These are phyloP conservation scores for Calidris pugnax DNA, from an alignment of 2,113 vertebrate species.

Conservation along the genomic window DNA sequence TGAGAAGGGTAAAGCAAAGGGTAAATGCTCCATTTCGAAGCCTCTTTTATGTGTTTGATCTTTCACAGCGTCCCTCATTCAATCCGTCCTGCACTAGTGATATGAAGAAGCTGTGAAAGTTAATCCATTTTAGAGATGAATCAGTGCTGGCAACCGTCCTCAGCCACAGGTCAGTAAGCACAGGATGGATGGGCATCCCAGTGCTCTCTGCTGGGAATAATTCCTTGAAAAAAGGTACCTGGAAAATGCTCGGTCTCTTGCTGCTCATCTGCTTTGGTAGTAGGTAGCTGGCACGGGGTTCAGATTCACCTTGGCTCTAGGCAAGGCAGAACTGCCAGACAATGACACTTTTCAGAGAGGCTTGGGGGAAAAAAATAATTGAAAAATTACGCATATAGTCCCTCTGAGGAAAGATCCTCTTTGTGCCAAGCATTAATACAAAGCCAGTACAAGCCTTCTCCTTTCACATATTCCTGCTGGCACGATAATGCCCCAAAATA, in stretches of 20 bases:
- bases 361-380: not conserved
- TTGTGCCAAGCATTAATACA: not conserved
- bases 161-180: not conserved
- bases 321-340: slow-evolving; percentile 3
- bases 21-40: not conserved
- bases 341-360: not conserved
- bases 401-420: not conserved
- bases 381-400: not conserved
- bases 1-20: not conserved
- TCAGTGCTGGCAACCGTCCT: not conserved
- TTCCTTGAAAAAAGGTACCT: not conserved
- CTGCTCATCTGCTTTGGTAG: not conserved
- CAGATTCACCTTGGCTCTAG: not conserved
- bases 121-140: slow-evolving; percentile 14
- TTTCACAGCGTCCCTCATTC: not conserved
- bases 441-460: not conserved
- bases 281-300: not conserved
- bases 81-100: not conserved
- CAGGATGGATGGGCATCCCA: not conserved
- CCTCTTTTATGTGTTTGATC: not conserved
- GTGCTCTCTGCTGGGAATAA: not conserved
- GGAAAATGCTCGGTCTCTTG: not conserved
- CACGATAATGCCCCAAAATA: not conserved
- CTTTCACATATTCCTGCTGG: not conserved
- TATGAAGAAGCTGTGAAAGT: not conserved